Percentiles rank a stretch among this genome's conserved stretches.
Conservation (phyloP, 2,888 invertebrate genomes). For the Acrocyrtus sp. region DNA sequence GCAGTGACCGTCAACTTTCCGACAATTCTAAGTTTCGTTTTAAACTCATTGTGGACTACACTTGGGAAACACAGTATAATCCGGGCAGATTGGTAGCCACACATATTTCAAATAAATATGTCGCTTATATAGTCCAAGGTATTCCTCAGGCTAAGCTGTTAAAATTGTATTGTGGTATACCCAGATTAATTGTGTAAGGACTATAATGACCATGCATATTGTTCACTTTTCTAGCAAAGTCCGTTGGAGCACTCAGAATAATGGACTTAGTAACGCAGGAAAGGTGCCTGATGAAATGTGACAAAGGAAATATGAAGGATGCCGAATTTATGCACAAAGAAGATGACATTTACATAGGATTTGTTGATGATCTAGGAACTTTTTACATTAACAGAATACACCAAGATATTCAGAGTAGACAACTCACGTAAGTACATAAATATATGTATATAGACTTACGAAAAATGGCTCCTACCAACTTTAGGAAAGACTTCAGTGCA, state of each 20-base stretch:
- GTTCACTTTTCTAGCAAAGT: constrained; percentile 49
- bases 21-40: constrained; percentile 84
- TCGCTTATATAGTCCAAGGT: constrained; percentile 94
- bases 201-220: too few relatives aligned
- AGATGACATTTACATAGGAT: constrained; percentile 82
- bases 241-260: constrained; percentile 79
- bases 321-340: constrained; percentile 88
- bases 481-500: background rate
- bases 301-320: constrained; percentile 89
- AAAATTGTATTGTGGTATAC: too few relatives aligned
- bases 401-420: constrained; percentile 55
- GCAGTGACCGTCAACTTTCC: constrained; percentile 26
- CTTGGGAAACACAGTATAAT: constrained; percentile 91
- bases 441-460: background rate
- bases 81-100: constrained; percentile 88
- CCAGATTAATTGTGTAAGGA: too few relatives aligned
- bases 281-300: constrained; percentile 85
- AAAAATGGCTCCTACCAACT: background rate
- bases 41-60: constrained; percentile 89
- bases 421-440: constrained; percentile 49
- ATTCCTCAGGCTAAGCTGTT: too few relatives aligned
- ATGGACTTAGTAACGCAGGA: constrained; percentile 80
- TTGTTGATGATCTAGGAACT: constrained; percentile 86
- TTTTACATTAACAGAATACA: constrained; percentile 82
- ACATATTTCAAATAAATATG: constrained; percentile 84